Base-by-base conservation (phyloP, 2,888 invertebrate genomes). In the Drosophila sordidula region DNA sequence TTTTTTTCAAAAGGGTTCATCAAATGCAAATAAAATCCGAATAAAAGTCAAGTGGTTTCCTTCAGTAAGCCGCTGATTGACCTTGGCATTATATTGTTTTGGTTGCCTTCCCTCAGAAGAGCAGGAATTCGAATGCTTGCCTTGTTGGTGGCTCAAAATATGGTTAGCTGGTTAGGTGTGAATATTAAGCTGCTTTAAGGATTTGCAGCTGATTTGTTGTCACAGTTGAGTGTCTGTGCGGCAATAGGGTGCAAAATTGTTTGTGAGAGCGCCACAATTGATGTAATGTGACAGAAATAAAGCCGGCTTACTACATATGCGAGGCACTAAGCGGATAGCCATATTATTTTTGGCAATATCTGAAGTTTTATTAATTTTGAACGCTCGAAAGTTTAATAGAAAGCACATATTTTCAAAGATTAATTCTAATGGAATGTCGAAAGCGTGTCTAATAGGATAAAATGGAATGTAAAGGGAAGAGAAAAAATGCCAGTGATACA, bases 181-280 rank as follows among this genome's bases (percentile, higher is more conserved):
- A 52, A 51, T 44, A 56, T 66, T 74, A 82, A 82, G 78, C 78
- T 41, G 70, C 65, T 78, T 78, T 57, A 1, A 26, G 39, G 76
- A 44, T 70, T 75, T 57, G 5, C 47, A 29, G 18, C 39, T 57
- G 66, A 61, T 76, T 58, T 68, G 57, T 57, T 38, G 29, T 38
- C 44, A 44, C 22, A 41, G 36, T 11, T 41, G 12, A 14, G 26
- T 41, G 51, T 55, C 55, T 51, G 41, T 47, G 11, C 26, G 11
- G 14, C 22, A 49, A 58, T 16, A 34, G 41, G 16, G 25, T 41
- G n/a, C n/a, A 52, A 50, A 55, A 73, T 51, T 54, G 68, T 54
- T 54, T 57, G 57, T 70, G 52, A 56, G 42, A 56, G 14, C n/a
- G 22, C 18, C 44, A 32, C 42, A 54, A 57, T 49, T 16, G 39